A percentile compares a stretch with the other conserved stretches of the same genome.
Evolutionary conservation across 2,113 vertebrate genomes (phyloP).

Genomic region (Varanus komodoensis): DNA sequence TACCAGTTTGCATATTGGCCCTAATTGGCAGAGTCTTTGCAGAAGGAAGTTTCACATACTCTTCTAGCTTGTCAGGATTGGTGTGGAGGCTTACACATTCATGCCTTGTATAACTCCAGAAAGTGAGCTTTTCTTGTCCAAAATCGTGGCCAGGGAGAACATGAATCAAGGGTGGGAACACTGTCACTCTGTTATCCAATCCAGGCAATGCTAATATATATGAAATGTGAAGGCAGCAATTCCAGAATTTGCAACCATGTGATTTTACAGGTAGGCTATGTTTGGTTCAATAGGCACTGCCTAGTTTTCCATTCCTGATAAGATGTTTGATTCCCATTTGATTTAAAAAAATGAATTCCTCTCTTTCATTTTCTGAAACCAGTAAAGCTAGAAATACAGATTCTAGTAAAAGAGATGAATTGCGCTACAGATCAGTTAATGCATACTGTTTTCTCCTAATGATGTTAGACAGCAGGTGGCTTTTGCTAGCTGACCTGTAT

Average conservation of each 20-base stretch:
- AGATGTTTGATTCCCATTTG: background rate
- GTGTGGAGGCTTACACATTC: constrained; percentile 12
- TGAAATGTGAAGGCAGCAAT: constrained; percentile 43
- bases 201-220: background rate
- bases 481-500: background rate
- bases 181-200: constrained; percentile 34
- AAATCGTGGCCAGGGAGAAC: constrained; percentile 19
- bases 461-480: constrained; percentile 10
- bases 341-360: constrained; percentile 13
- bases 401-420: background rate
- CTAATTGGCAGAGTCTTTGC: constrained; percentile 26
- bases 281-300: constrained; percentile 27
- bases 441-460: constrained; percentile 19
- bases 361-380: background rate
- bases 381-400: constrained; percentile 17
- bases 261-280: constrained; percentile 24
- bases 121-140: constrained; percentile 47
- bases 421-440: constrained; percentile 21
- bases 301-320: constrained; percentile 22
- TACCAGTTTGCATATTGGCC: no score
- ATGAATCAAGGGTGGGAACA: constrained; percentile 35
- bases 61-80: constrained; percentile 21
- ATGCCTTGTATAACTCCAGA: constrained; percentile 40
- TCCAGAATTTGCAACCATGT: constrained; percentile 11
- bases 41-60: constrained; percentile 50